Percentiles rank a stretch among this genome's conserved stretches.
Evolutionary conservation across 2,113 vertebrate species (phyloP).

Genomic region (Charadrius vociferus): DNA sequence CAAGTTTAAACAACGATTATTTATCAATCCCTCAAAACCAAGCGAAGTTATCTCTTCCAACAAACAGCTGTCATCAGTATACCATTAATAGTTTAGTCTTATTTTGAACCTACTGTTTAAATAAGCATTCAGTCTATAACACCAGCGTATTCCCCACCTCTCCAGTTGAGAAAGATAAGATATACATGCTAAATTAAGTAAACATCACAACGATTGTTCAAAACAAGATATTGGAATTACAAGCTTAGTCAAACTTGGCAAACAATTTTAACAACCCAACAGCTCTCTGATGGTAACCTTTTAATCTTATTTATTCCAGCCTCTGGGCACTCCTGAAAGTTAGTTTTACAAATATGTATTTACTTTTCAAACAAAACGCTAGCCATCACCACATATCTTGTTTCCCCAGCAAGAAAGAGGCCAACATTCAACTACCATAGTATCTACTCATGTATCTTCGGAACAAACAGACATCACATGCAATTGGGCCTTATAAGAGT

Average conservation of each 20-base stretch:
- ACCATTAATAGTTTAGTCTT: not conserved
- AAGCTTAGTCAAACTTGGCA: not conserved
- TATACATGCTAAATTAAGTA: not conserved
- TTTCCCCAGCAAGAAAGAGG: not conserved
- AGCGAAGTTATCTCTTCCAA: not conserved
- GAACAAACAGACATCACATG: not conserved
- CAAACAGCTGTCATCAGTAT: not conserved
- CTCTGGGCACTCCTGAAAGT: not conserved
- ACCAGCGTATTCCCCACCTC: not conserved
- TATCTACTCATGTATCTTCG: not conserved
- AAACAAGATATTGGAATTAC: not conserved
- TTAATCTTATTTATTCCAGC: not conserved
- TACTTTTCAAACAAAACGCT: not conserved
- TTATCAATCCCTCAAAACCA: not conserved
- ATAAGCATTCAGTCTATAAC: not conserved
- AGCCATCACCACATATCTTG: not conserved
- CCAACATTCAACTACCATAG: not conserved
- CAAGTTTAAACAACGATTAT: not conserved
- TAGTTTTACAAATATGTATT: not conserved
- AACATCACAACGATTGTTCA: not conserved
- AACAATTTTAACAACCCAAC: not conserved
- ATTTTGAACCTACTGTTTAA: not conserved
- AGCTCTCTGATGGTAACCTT: not conserved
- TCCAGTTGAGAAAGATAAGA: not conserved
- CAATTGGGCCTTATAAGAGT: not conserved